Base-by-base conservation (phyloP, 2,113 vertebrate species). In the Garra rufa region DNA sequence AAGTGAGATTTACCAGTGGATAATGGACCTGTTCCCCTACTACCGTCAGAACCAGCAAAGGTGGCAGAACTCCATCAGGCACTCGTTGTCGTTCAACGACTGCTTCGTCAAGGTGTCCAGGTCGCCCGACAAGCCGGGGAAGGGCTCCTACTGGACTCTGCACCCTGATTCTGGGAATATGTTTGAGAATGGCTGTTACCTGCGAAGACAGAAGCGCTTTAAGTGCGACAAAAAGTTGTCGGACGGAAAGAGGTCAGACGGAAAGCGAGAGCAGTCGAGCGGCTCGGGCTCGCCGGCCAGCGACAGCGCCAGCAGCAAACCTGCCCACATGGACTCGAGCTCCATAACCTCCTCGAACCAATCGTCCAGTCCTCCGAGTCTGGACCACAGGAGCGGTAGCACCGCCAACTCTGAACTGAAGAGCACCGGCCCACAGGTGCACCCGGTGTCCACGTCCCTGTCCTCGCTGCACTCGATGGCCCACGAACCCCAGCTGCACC, bases 1-100 rank as follows among this genome's bases (percentile, higher is more conserved):
- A 14, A 98, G 97, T 3, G 98, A 99, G 92, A 99, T 99, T 93
- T 99, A 99, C 92, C 97, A 99, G 90, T 99, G 98, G 98, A 99
- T 99, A 95, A 99, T 99, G 98, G 98, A 99, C 92, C 95, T 99
- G 30, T 99, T 99, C 85, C 98, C 98, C 2, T 99, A 93, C 76
- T 99, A 99, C 91, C 94, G 98, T 0, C 97, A 99, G 92, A 99
- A 99, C 92, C 98, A 99, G 91, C 98, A 99, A 91, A 96, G 98
- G 83, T 99, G 98, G 98, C 98, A 99, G 94, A 99, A 99, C 94
- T 99, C 97, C 90, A 99, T 99, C 89, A 95, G 98, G 6, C 98
- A 99, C 92, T 99, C 98, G 0, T 95, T 99, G 21, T 99, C 97
- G 67, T 99, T 99, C 93, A 99, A 99, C 85, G 98, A 99, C 94